phyloP scores from a whole-genome alignment of 30 jellyfish, hydroid and myxozoan species.

The Catostylus mosaicus region DNA sequence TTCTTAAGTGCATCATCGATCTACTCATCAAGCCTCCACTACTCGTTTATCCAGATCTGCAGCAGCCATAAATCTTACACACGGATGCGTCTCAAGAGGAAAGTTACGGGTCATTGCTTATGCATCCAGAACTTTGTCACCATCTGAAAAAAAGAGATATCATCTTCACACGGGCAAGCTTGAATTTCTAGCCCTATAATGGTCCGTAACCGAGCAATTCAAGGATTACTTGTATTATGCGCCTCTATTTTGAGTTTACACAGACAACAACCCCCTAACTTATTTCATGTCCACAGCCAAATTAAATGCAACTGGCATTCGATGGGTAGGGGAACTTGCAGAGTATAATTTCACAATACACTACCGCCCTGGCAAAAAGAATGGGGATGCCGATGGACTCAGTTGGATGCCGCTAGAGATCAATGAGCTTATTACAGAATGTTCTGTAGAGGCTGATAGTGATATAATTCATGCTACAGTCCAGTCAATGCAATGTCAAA shows the following conservation, averaged over 20 bases:
- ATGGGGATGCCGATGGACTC: conserved; percentile 28
- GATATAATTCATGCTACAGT: conserved; percentile 23
- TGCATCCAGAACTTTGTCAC: too few relatives aligned
- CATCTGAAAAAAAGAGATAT: too few relatives aligned
- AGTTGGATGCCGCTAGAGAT: conserved; percentile 21
- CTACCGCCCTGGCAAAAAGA: conserved; percentile 5
- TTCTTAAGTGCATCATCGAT: conserved; percentile 3
- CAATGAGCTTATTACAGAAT: conserved; percentile 12
- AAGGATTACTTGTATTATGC: conserved; percentile 1
- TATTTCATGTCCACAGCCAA: conserved; percentile 20
- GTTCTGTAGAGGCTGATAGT: conserved; percentile 14
- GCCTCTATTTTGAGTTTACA: conserved; percentile 6
- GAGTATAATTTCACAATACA: conserved; percentile 13
- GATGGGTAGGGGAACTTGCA: conserved; percentile 36
- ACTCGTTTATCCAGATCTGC: conserved; percentile 25
- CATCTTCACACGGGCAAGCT: conserved; percentile 9
- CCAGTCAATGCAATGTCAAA: not conserved
- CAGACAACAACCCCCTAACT: conserved; percentile 29
- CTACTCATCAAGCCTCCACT: conserved; percentile 11
- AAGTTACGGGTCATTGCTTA: too few relatives aligned
- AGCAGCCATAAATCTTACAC: conserved; percentile 7
- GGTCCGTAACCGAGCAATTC: conserved; percentile 31
- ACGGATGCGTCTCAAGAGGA: conserved; percentile 22
- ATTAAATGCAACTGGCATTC: conserved; percentile 18
- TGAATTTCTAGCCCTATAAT: conserved; percentile 15